These are phyloP conservation scores for Microctonus hyperodae DNA, from an alignment of 2,888 invertebrate genomes.

Conservation along the genomic window DNA sequence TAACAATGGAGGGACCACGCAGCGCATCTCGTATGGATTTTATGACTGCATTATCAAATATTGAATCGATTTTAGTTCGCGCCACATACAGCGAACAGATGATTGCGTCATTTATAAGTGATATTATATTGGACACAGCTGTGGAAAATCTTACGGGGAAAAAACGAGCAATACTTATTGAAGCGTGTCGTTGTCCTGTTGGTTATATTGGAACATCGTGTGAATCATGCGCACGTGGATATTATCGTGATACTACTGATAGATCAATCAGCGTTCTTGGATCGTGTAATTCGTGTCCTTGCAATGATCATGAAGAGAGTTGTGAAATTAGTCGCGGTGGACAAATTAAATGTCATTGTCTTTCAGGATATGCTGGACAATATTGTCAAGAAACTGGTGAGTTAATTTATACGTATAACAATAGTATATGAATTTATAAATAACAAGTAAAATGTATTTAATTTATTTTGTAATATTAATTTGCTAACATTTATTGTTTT, in stretches of 20 bases:
- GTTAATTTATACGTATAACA: too few species aligned
- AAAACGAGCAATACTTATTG: conserved; percentile 77
- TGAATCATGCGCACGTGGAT: conserved; percentile 76
- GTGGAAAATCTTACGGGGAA: conserved; percentile 71
- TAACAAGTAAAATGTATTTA: neutral
- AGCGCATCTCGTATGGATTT: conserved; percentile 80
- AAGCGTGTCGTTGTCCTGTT: conserved; percentile 83
- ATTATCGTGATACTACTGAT: conserved; percentile 73
- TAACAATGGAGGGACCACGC: conserved; percentile 66
- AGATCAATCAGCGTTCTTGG: conserved; percentile 65
- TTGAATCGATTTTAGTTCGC: conserved; percentile 83
- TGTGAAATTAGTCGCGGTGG: conserved; percentile 68
- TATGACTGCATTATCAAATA: conserved; percentile 81
- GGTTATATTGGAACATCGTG: conserved; percentile 87
- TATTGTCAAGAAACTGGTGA: conserved; percentile 71
- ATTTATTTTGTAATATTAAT: neutral
- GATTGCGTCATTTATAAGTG: conserved; percentile 76
- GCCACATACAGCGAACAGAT: conserved; percentile 75
- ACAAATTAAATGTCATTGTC: conserved; percentile 74
- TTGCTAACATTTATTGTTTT: conserved; percentile 13
- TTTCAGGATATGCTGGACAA: conserved; percentile 73
- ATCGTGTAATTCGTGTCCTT: conserved; percentile 77
- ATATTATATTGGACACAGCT: conserved; percentile 87
- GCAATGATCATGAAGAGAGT: conserved; percentile 75
- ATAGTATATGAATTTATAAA: too few species aligned